Conservation (phyloP, 2,797 vertebrate genomes). For the Poeciliopsis presidionis region DNA sequence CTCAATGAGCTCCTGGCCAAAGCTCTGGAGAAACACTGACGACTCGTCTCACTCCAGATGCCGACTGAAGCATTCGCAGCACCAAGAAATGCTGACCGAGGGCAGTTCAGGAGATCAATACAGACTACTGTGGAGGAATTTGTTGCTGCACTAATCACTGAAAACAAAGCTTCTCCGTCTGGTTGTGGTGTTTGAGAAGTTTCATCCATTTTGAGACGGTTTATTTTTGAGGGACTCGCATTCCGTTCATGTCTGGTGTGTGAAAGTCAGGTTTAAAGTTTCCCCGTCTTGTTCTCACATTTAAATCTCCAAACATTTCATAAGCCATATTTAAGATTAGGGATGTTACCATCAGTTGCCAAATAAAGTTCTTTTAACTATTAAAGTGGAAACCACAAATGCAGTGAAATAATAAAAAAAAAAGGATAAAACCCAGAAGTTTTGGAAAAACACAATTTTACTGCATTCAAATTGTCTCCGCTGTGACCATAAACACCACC, state of each 20-base stretch:
- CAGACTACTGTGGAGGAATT: constrained; percentile 2
- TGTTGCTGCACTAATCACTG: neutral
- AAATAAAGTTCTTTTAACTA: neutral
- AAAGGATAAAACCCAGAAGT: constrained; percentile 20
- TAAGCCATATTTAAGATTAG: too few relatives aligned
- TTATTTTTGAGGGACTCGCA: neutral
- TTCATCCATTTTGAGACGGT: neutral
- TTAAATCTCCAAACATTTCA: neutral
- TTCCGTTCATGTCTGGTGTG: neutral
- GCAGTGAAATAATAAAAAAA: constrained; percentile 12
- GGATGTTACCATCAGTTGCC: neutral
- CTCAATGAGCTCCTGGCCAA: constrained; percentile 89
- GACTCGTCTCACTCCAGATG: neutral
- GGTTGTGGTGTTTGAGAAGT: neutral
- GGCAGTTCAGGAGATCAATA: neutral
- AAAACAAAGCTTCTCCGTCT: constrained; percentile 9
- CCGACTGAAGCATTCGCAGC: constrained; percentile 1
- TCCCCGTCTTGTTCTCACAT: neutral
- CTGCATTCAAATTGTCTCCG: constrained; percentile 53
- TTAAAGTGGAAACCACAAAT: neutral
- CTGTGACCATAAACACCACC: constrained; percentile 13
- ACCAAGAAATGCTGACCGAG: neutral
- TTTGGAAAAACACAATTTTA: constrained; percentile 68
- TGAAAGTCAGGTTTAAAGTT: neutral
- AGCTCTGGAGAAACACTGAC: constrained; percentile 89